Percentiles rank a stretch among this genome's conserved stretches.
These are phyloP conservation scores for Cerastis rubricosa DNA, from an alignment of 2,888 invertebrate species.

Conservation along the genomic window DNA sequence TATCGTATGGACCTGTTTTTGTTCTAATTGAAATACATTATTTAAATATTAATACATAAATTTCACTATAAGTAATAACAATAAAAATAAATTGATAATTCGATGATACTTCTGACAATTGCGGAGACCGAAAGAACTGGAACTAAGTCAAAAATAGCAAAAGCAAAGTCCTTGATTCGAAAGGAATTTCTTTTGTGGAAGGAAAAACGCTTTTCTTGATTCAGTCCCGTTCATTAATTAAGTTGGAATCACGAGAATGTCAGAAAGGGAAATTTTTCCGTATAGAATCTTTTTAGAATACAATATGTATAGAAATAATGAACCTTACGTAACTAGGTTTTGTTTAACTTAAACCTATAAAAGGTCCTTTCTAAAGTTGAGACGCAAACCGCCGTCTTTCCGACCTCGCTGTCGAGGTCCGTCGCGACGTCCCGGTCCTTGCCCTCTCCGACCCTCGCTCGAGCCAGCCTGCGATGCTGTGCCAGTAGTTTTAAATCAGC, in stretches of 20 bases:
- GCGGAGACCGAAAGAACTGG: not conserved
- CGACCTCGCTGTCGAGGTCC: too few species aligned
- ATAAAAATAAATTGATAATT: not conserved
- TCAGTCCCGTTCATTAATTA: not conserved
- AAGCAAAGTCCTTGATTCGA: not conserved
- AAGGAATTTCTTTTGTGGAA: not conserved
- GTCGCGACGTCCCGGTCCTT: too few species aligned
- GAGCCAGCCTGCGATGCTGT: too few species aligned
- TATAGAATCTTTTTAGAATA: not conserved
- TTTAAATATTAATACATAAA: too few species aligned
- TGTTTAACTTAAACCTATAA: too few species aligned
- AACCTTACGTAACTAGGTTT: not conserved
- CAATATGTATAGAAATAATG: not conserved
- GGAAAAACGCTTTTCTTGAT: slow-evolving; percentile 1
- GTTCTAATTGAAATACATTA: not conserved
- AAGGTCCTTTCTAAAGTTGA: too few species aligned
- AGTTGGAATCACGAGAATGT: not conserved
- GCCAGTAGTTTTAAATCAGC: too few species aligned
- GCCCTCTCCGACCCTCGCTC: too few species aligned
- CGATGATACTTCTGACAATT: not conserved
- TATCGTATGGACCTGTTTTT: not conserved
- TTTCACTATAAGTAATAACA: too few species aligned
- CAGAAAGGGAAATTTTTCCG: not conserved
- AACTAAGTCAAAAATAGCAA: slow-evolving; percentile 1
- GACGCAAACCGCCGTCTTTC: too few species aligned